Percentiles rank a stretch among this genome's conserved stretches.
Evolutionary conservation across 2,797 vertebrate genomes (phyloP).

Genomic region (Poecilia velifera): DNA sequence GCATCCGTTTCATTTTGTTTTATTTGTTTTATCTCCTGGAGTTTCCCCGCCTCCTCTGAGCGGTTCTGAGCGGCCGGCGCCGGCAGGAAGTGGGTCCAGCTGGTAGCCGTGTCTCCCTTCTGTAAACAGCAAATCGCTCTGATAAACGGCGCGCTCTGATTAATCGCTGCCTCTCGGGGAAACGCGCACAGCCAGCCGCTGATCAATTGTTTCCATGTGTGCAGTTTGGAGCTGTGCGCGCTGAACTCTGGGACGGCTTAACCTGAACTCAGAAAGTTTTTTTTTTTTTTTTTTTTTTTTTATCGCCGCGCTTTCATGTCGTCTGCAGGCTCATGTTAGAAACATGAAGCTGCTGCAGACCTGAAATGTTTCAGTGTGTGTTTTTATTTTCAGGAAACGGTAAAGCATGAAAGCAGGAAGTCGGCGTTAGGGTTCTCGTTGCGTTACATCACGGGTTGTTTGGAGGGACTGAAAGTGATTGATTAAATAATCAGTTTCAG

Average conservation of each 20-base stretch:
- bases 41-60: not conserved
- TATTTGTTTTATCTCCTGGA: not conserved
- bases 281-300: not conserved
- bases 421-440: not conserved
- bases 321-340: constrained; percentile 1
- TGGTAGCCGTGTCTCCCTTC: constrained; percentile 17
- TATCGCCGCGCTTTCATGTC: not conserved
- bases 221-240: not conserved
- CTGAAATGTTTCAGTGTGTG: constrained; percentile 1
- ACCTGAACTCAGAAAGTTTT: not conserved
- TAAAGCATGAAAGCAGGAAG: not conserved
- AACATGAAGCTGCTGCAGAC: not conserved
- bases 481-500: constrained; percentile 3
- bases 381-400: not conserved
- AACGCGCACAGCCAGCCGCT: not conserved
- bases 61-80: not conserved
- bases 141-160: constrained; percentile 39
- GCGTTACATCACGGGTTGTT: not conserved
- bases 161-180: constrained; percentile 27
- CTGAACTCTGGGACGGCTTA: not conserved
- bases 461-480: not conserved
- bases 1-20: not conserved
- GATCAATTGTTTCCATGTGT: constrained; percentile 37
- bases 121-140: constrained; percentile 25
- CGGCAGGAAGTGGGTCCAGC: constrained; percentile 27